Percentiles rank a stretch among this genome's conserved stretches.
phyloP scores from a whole-genome alignment of 2,113 vertebrate genomes.

The Bucco capensis region DNA sequence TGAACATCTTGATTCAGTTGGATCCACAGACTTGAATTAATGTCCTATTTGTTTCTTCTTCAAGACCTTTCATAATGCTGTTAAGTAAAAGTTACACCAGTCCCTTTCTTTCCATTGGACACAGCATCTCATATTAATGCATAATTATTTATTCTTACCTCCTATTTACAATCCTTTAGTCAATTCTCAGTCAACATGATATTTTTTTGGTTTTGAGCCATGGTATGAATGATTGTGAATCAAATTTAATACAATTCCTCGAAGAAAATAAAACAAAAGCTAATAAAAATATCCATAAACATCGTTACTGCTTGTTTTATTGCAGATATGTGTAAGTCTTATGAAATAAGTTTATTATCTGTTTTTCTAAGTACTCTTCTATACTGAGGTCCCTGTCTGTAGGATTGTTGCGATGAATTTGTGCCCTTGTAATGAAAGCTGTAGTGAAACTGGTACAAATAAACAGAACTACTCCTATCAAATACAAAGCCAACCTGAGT shows the following conservation, averaged over 20 bases:
- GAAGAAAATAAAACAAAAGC: slow-evolving; percentile 29
- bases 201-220: neutral
- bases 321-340: neutral
- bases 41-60: slow-evolving; percentile 14
- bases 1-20: slow-evolving; percentile 4
- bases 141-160: slow-evolving; percentile 21
- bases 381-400: neutral
- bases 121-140: neutral
- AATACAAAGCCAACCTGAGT: neutral
- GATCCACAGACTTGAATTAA: slow-evolving; percentile 16
- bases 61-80: slow-evolving; percentile 3
- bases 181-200: slow-evolving; percentile 8
- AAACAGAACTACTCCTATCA: neutral
- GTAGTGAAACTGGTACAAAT: neutral
- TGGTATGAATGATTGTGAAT: neutral
- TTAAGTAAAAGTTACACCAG: neutral
- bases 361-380: neutral
- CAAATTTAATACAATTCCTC: slow-evolving; percentile 21
- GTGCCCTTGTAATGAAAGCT: neutral
- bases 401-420: neutral
- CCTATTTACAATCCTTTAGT: slow-evolving; percentile 10
- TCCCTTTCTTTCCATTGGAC: neutral
- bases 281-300: slow-evolving; percentile 24
- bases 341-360: slow-evolving; percentile 11
- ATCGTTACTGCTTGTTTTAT: neutral